phyloP scores from a whole-genome alignment of 35 echinoderm and acorn worm genomes.

The Apostichopus japonicus region DNA sequence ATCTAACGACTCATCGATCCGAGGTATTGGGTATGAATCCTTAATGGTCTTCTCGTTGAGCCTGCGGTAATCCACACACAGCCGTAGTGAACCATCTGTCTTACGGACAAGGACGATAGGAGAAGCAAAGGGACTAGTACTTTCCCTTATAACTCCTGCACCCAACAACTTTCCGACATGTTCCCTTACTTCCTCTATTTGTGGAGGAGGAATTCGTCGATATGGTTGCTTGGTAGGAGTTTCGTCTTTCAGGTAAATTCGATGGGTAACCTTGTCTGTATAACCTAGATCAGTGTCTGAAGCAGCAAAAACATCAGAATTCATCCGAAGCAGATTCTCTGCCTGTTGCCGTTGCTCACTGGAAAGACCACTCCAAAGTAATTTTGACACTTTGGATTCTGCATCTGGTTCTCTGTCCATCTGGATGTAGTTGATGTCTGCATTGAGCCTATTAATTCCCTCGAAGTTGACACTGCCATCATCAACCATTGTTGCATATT shows the following conservation, averaged over 20 bases:
- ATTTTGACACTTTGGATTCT: neutral
- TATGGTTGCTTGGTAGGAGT: constrained; percentile 22
- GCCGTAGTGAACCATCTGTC: no score
- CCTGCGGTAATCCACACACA: no score
- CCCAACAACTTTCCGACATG: neutral
- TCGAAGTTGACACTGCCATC: constrained; percentile 3
- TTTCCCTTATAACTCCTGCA: neutral
- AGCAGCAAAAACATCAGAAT: constrained; percentile 21
- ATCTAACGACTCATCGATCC: no score
- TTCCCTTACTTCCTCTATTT: constrained; percentile 50
- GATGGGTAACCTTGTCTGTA: constrained; percentile 4
- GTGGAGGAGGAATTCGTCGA: constrained; percentile 38
- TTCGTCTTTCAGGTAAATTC: neutral
- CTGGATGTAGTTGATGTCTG: no score
- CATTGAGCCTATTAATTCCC: neutral
- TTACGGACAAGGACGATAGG: no score
- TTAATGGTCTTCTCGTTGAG: no score
- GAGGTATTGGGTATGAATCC: no score
- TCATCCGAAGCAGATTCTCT: neutral
- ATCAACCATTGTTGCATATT: neutral
- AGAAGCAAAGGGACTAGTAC: no score
- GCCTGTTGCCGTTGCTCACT: neutral
- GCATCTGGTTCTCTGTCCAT: no score
- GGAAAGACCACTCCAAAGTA: neutral
- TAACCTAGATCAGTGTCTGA: neutral